Conservation (phyloP, 2,888 invertebrate genomes). For the Phaonia tiefii region DNA sequence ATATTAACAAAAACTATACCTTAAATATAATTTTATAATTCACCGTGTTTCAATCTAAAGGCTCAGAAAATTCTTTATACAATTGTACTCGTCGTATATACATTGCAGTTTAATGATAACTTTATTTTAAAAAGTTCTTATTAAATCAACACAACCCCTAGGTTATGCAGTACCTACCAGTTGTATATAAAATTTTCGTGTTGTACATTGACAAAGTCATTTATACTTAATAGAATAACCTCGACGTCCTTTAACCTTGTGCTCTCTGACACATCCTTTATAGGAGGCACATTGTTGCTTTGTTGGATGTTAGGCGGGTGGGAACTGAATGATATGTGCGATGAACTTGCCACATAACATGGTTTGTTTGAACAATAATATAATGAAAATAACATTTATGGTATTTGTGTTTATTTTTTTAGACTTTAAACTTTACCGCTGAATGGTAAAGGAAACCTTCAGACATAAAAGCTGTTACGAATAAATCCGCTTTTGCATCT, state of each 20-base stretch:
- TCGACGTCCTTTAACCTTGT: slow-evolving; percentile 2
- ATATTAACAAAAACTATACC: no score
- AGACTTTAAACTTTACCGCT: slow-evolving; percentile 4
- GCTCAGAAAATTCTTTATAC: no score
- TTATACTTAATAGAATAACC: slow-evolving; percentile 12
- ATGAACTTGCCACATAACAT: slow-evolving; percentile 23
- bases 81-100: no score
- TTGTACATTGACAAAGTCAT: slow-evolving; percentile 16
- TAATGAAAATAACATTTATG: slow-evolving; percentile 33
- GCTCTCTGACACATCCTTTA: background rate
- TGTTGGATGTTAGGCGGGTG: background rate
- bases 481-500: no score
- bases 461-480: slow-evolving; percentile 16
- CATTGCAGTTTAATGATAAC: no score
- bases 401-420: background rate
- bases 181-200: background rate
- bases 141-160: no score
- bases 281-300: no score
- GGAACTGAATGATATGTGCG: background rate
- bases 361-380: slow-evolving; percentile 25
- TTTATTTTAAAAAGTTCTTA: no score
- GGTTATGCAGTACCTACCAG: no score
- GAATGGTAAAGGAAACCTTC: slow-evolving; percentile 6
- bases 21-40: no score
- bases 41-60: no score